Base-by-base conservation (phyloP, 2,888 invertebrate genomes). In the Amphipyra berbera region DNA sequence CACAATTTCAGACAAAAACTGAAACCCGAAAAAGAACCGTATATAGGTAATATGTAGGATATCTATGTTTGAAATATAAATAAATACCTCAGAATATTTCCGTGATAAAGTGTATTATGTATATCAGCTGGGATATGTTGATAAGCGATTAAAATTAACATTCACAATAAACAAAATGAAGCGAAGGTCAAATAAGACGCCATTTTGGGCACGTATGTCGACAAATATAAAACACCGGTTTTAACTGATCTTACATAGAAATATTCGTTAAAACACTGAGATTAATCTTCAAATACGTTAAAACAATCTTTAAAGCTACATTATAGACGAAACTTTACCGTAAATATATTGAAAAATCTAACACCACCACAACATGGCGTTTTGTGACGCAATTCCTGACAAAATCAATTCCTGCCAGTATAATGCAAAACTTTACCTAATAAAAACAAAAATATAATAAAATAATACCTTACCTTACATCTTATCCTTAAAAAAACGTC, bases 381-480 rank as follows among this genome's bases (percentile, higher is more conserved):
- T 65, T 57, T 61, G 65, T 73, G 70, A 77, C 81, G 79, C 68
- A 83, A 67, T 77, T 63, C 14, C 13, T 42, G 52, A 48, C 30
- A 60, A 57, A 61, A 50, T 15, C 35, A 63, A 48, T 54, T 60
- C 15, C 57, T 50, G 47, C 42, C 55, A 49, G 55, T 61, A 59
- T 30, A 55, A 68, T 49, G 45, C 40, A 61, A 72, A 59, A 62
- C 6, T 50, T 56, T 58, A 61, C 57, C 58, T 48, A 66, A 56
- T 49, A 58, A 64, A 72, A 73, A 69, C 68, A 56, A 70, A 73
- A 64, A 64, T 73, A 62, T 68, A 35, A 74, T 60, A 65, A 73
- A 75, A 60, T 74, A 70, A 74, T 85, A 88, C 89, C 85, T 79
- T 86, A 90, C 90, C 90, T 90, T 79, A 82, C 78, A 81, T 82